Conservation (phyloP, 2,113 vertebrate species). For the Sardina pilchardus region DNA sequence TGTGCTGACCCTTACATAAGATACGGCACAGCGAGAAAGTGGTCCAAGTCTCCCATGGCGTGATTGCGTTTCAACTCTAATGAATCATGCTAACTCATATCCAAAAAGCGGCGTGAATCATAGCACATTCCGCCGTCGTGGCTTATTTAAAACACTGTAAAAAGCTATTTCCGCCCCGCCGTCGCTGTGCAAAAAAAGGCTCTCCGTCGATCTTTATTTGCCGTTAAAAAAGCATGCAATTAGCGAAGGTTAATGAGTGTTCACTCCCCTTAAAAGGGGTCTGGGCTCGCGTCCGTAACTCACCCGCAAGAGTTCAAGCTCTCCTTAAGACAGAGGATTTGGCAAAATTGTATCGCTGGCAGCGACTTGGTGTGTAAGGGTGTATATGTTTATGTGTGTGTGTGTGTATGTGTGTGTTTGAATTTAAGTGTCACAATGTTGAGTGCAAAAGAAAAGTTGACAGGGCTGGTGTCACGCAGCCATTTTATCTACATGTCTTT, state of each 20-base stretch:
- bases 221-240: conserved; percentile 39
- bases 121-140: not conserved
- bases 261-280: conserved; percentile 31
- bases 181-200: conserved; percentile 37
- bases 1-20: conserved; percentile 3
- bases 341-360: conserved; percentile 28
- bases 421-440: not conserved
- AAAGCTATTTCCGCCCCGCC: conserved; percentile 9
- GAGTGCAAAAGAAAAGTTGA: conserved; percentile 12
- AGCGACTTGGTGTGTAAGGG: conserved; percentile 2
- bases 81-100: not conserved
- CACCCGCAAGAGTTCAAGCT: conserved; percentile 35
- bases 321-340: conserved; percentile 37
- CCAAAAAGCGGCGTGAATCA: conserved; percentile 18
- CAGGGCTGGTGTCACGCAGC: conserved; percentile 2
- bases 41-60: not conserved
- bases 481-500: not conserved
- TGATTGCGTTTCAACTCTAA: not conserved
- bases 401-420: conserved; percentile 25
- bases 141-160: conserved; percentile 29
- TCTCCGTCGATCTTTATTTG: conserved; percentile 26
- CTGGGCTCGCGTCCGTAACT: conserved; percentile 17
- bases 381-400: conserved; percentile 22
- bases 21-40: not conserved
- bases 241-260: conserved; percentile 45